Evolutionary conservation across 1,140 invertebrate species (phyloP).

Genomic region (Musca vetustissima): DNA sequence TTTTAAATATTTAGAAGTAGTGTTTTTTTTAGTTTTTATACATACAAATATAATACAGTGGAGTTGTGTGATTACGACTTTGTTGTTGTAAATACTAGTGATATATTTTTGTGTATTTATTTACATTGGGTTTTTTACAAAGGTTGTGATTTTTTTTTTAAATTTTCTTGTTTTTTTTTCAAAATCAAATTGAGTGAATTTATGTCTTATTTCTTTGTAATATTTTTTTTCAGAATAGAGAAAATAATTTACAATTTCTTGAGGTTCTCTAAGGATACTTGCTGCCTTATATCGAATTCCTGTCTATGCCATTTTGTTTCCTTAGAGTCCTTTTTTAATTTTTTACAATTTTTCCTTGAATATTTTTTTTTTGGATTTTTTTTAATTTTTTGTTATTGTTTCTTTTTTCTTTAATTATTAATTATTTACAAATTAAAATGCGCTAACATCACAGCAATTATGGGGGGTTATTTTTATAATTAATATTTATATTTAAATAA

Average conservation of each 20-base stretch:
- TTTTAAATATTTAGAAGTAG: too few species aligned
- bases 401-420: slow-evolving; percentile 30
- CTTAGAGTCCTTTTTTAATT: neutral
- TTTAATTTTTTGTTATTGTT: slow-evolving; percentile 24
- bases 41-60: too few species aligned
- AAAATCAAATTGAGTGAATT: slow-evolving; percentile 10
- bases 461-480: slow-evolving; percentile 18
- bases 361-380: slow-evolving; percentile 25
- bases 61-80: too few species aligned
- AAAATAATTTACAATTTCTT: too few species aligned
- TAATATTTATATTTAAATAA: neutral
- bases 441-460: slow-evolving; percentile 55
- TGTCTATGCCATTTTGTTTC: too few species aligned
- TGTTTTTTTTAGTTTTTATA: too few species aligned
- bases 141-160: slow-evolving; percentile 7
- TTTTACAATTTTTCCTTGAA: slow-evolving; percentile 10
- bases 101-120: slow-evolving; percentile 33
- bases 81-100: too few species aligned
- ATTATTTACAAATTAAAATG: slow-evolving; percentile 43
- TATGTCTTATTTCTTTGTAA: too few species aligned
- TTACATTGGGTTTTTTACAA: neutral
- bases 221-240: too few species aligned
- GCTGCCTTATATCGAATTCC: too few species aligned
- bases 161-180: neutral
- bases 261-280: too few species aligned